These are phyloP conservation scores for Cecidostiba fungosa DNA, from an alignment of 2,888 invertebrate species.

Conservation along the genomic window DNA sequence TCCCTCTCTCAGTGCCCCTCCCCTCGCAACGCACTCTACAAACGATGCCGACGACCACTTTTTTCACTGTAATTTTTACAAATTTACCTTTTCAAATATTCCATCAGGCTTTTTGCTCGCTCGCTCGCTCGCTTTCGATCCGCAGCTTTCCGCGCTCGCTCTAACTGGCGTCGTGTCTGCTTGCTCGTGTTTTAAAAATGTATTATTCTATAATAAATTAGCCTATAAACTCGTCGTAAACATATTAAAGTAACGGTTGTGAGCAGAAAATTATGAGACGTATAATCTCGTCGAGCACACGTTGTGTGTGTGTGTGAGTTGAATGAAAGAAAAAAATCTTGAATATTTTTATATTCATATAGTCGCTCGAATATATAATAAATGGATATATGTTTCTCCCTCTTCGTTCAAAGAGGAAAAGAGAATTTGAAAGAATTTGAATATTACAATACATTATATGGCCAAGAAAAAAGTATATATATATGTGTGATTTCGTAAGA, in stretches of 20 bases:
- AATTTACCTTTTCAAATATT: slow-evolving; percentile 50
- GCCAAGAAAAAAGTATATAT: slow-evolving; percentile 3
- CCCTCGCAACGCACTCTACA: neutral
- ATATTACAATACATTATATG: slow-evolving; percentile 31
- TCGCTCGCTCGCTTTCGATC: no score
- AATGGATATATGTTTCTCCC: slow-evolving; percentile 1
- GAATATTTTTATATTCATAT: slow-evolving; percentile 52
- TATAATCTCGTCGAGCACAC: neutral
- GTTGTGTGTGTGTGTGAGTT: slow-evolving; percentile 17
- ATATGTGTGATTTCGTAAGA: neutral
- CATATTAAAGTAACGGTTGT: slow-evolving; percentile 53
- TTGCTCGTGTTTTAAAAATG: slow-evolving; percentile 27
- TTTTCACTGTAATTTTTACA: slow-evolving; percentile 48
- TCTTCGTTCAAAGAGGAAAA: slow-evolving; percentile 51
- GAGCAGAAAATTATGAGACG: slow-evolving; percentile 31
- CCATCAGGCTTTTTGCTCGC: neutral
- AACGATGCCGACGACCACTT: slow-evolving; percentile 6
- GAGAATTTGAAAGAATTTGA: slow-evolving; percentile 47
- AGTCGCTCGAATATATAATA: slow-evolving; percentile 47
- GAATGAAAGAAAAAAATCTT: slow-evolving; percentile 39
- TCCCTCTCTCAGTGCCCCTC: slow-evolving; percentile 47
- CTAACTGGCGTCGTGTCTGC: neutral
- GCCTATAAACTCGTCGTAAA: slow-evolving; percentile 25
- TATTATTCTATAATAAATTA: slow-evolving; percentile 24
- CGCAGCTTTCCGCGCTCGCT: neutral